Percentiles rank a stretch among this genome's conserved stretches.
These are phyloP conservation scores for Mythimna impura DNA, from an alignment of 2,888 invertebrate species.

Conservation along the genomic window DNA sequence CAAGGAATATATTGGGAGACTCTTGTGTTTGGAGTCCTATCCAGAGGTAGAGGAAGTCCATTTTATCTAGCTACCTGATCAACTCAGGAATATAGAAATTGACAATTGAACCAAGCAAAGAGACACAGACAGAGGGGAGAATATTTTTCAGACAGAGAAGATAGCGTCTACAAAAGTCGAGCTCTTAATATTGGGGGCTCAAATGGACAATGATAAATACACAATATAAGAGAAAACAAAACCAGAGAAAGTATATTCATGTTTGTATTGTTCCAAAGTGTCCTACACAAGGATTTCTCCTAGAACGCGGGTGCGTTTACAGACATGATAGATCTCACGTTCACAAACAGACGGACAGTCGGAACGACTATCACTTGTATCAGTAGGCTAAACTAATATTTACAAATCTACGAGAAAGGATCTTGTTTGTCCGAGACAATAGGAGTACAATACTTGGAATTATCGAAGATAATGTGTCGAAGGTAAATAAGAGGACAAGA, in stretches of 20 bases:
- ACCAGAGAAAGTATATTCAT: constrained; percentile 18
- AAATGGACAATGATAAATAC: not conserved
- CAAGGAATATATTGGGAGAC: no score
- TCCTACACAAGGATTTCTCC: constrained; percentile 37
- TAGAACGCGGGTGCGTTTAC: constrained; percentile 4
- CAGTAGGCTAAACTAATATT: constrained; percentile 48
- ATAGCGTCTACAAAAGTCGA: not conserved
- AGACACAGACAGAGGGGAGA: not conserved
- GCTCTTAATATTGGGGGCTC: not conserved
- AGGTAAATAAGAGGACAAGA: not conserved
- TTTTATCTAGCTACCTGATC: not conserved
- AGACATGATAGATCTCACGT: constrained; percentile 25
- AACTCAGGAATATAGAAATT: not conserved
- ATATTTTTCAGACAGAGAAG: not conserved
- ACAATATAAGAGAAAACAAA: not conserved
- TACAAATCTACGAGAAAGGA: constrained; percentile 25
- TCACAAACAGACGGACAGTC: constrained; percentile 31
- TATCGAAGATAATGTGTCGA: not conserved
- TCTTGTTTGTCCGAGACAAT: not conserved
- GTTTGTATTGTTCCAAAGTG: not conserved
- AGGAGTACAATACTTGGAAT: not conserved
- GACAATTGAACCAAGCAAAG: no score
- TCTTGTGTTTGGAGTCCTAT: not conserved
- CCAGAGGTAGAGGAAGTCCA: not conserved
- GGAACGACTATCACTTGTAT: constrained; percentile 8